Conservation (phyloP, 2,888 invertebrate species). For the Molorchus minor region DNA sequence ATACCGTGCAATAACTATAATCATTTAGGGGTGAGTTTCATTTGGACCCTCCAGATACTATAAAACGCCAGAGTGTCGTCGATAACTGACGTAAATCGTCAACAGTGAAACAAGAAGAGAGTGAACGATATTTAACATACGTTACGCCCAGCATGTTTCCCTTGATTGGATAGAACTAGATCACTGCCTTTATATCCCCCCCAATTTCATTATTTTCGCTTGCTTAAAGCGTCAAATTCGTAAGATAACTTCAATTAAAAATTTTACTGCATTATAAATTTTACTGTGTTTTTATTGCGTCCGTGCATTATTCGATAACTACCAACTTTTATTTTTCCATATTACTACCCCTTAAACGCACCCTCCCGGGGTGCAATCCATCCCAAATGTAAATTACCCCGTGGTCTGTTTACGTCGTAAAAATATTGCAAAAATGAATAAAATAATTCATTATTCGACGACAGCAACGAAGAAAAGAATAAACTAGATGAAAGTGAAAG, state of each 20-base stretch:
- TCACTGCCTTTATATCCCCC: slow-evolving; percentile 47
- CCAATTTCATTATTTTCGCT: slow-evolving; percentile 41
- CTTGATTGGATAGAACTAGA: slow-evolving; percentile 53
- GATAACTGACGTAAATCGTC: slow-evolving; percentile 50
- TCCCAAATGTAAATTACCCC: slow-evolving; percentile 30
- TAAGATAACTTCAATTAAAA: slow-evolving; percentile 46
- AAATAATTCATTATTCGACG: too few relatives aligned
- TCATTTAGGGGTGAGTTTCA: slow-evolving; percentile 18
- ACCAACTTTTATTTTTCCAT: slow-evolving; percentile 35
- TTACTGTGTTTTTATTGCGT: slow-evolving; percentile 40
- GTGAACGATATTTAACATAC: slow-evolving; percentile 48
- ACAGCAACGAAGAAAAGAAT: too few relatives aligned
- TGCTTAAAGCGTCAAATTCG: slow-evolving; percentile 43
- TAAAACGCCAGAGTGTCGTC: slow-evolving; percentile 47
- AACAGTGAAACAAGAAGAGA: slow-evolving; percentile 50
- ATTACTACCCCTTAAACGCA: slow-evolving; percentile 31
- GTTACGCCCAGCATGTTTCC: slow-evolving; percentile 52
- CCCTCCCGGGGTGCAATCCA: slow-evolving; percentile 22
- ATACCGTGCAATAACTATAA: slow-evolving; percentile 12
- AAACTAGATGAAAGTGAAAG: too few relatives aligned
- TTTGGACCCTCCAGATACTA: slow-evolving; percentile 42
- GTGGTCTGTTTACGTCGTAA: slow-evolving; percentile 6
- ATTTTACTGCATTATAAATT: slow-evolving; percentile 41
- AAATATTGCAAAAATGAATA: too few relatives aligned
- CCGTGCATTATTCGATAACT: slow-evolving; percentile 40